These are phyloP conservation scores for Melanchra persicariae DNA, from an alignment of 2,888 invertebrate genomes.

Conservation along the genomic window DNA sequence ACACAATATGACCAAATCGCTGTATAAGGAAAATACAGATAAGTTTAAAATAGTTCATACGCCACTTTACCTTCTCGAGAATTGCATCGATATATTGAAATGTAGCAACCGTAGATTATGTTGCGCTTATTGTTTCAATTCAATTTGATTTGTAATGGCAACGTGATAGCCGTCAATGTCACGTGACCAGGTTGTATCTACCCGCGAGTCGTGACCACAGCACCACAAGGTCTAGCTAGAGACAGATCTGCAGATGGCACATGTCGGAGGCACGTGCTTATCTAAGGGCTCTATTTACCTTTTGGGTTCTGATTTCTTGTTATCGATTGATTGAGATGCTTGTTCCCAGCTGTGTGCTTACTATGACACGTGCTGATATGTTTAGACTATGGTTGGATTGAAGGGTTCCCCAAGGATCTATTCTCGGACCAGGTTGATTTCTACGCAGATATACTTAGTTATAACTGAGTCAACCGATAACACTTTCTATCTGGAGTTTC, in stretches of 20 bases:
- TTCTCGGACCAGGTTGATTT: not conserved
- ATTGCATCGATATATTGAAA: conserved; percentile 33
- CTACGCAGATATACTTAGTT: not conserved
- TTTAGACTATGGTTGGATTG: not conserved
- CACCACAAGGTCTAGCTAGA: conserved; percentile 28
- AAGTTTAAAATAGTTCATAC: conserved; percentile 17
- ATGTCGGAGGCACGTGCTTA: conserved; percentile 26
- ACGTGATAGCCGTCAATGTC: conserved; percentile 37
- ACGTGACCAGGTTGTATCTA: conserved; percentile 30
- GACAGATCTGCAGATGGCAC: conserved; percentile 14
- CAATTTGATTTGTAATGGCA: conserved; percentile 46
- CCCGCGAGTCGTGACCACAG: conserved; percentile 37
- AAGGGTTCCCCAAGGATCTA: conserved; percentile 16
- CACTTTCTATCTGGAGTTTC: not conserved
- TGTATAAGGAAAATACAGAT: conserved; percentile 36
- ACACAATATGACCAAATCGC: conserved; percentile 3
- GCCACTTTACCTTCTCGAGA: conserved; percentile 39
- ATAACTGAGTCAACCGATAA: not conserved
- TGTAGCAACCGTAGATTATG: conserved; percentile 19
- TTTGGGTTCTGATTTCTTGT: conserved; percentile 16
- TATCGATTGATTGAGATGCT: not conserved
- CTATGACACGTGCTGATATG: not conserved
- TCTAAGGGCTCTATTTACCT: conserved; percentile 14
- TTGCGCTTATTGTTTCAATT: conserved; percentile 54
- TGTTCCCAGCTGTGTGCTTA: not conserved